Evolutionary conservation across 2,113 vertebrate genomes (phyloP), one percentile per base, ranked within the genome.

Genomic region (Hyperoodon ampullatus): DNA sequence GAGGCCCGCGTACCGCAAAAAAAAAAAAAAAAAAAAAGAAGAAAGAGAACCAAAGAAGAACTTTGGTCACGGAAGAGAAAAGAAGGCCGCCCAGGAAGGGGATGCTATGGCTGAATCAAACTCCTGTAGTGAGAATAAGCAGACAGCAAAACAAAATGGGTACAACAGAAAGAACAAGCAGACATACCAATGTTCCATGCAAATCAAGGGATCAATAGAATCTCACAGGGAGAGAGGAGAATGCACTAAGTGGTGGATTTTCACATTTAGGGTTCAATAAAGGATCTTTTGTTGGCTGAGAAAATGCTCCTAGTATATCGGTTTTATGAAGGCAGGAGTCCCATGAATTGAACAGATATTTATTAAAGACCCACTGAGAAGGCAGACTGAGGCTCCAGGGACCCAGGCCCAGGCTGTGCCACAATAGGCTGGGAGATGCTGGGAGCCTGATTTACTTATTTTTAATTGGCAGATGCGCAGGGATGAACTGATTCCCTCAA

Each of bases 121-220:
- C 3, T 75, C 74, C 72, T 4, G 16, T 2, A 9, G 26, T 80
- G 35, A 78, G 65, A 91, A 72, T 4, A 47, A 68, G 74, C 33
- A 35, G 74, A 44, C 1, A 2, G 14, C 66, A 16, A 18, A 24
- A 21, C 42, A 47, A 30, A 66, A 47, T 5, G 77, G 81, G 24
- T 0, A 77, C 30, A 39, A 35, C 10, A 44, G 55, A 63, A 72
- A 53, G n/a, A 71, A 78, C 11, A 89, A 95, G 90, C 85, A 81
- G 85, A 68, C 4, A 1, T 2, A 16, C 74, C 0, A 3, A 50
- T 1, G 13, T 53, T 33, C 72, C 66, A 5, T 26, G 11, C 9
- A 39, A 47, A 33, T 8, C 5, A 9, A 58, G 44, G 23, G 58
- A 9, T 5, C 26, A 10, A 1, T 24, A 72, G 82, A 50, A 2